Evolutionary conservation across 2,113 vertebrate species (phyloP).

Genomic region (Phylloscopus trochiloides): DNA sequence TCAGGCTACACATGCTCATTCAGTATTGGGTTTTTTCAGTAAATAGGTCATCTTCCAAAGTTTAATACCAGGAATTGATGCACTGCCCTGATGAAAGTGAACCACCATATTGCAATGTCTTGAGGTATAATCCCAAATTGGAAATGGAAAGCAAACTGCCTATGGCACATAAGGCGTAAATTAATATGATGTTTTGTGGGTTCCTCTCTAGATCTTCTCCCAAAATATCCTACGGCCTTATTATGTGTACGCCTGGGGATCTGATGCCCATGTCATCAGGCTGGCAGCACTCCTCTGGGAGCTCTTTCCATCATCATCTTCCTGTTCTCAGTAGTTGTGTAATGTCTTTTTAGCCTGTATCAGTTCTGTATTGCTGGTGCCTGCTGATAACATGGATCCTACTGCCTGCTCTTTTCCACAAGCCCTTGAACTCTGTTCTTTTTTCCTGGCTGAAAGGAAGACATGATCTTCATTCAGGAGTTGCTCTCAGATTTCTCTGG

Average conservation of each 20-base stretch:
- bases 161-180: not conserved
- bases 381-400: not conserved
- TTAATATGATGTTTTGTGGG: not conserved
- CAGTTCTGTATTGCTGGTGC: not conserved
- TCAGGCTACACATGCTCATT: not conserved
- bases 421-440: not conserved
- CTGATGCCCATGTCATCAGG: not conserved
- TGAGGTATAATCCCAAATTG: not conserved
- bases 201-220: not conserved
- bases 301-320: not conserved
- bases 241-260: not conserved
- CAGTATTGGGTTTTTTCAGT: not conserved
- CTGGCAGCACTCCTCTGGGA: not conserved
- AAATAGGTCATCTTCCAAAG: not conserved
- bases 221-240: not conserved
- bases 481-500: not conserved
- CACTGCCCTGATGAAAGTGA: not conserved
- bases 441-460: not conserved
- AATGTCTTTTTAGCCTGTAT: not conserved
- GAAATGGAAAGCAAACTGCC: not conserved
- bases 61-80: not conserved
- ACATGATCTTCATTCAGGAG: not conserved
- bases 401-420: not conserved
- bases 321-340: not conserved
- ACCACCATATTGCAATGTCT: not conserved